Conservation (phyloP, 2,888 invertebrate species). For the Drosophila diplacantha region DNA sequence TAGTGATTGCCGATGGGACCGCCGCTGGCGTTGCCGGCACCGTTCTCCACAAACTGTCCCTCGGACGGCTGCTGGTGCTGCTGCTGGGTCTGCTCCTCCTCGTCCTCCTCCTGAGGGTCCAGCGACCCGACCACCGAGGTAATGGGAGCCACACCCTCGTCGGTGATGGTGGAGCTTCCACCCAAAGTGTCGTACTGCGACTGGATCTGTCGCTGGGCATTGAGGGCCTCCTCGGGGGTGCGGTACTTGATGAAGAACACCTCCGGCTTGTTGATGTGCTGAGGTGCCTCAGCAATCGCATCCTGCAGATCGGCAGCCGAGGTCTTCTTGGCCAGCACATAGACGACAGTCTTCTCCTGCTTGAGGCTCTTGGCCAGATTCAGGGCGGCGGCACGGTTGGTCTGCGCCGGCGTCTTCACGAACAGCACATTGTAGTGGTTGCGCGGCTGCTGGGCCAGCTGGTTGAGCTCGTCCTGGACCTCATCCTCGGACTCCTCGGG, state of each 20-base stretch:
- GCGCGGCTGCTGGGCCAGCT: constrained; percentile 70
- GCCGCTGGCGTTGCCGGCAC: constrained; percentile 14
- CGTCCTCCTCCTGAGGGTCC: constrained; percentile 68
- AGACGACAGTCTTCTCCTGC: constrained; percentile 77
- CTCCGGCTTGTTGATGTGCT: constrained; percentile 75
- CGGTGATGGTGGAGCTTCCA: constrained; percentile 74
- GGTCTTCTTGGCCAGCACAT: constrained; percentile 77
- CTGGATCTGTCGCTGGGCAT: constrained; percentile 77
- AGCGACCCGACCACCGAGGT: constrained; percentile 76
- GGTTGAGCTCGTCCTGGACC: constrained; percentile 73
- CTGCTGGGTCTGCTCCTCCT: constrained; percentile 53
- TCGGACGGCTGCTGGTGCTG: constrained; percentile 38
- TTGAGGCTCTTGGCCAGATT: constrained; percentile 73
- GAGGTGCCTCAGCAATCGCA: constrained; percentile 73
- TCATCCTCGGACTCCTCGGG: constrained; percentile 77
- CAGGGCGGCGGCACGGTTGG: constrained; percentile 71
- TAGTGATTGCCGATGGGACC: constrained; percentile 55
- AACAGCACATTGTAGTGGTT: constrained; percentile 77
- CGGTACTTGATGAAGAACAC: constrained; percentile 78
- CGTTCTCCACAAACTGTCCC: constrained; percentile 33
- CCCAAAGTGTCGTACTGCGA: constrained; percentile 76
- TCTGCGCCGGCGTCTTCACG: constrained; percentile 76
- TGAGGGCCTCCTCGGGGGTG: constrained; percentile 76
- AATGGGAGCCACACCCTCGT: constrained; percentile 75
- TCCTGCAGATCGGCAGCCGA: constrained; percentile 74